Base-by-base conservation (phyloP, 1,140 invertebrate genomes). In the Cecropterus lyciades region DNA sequence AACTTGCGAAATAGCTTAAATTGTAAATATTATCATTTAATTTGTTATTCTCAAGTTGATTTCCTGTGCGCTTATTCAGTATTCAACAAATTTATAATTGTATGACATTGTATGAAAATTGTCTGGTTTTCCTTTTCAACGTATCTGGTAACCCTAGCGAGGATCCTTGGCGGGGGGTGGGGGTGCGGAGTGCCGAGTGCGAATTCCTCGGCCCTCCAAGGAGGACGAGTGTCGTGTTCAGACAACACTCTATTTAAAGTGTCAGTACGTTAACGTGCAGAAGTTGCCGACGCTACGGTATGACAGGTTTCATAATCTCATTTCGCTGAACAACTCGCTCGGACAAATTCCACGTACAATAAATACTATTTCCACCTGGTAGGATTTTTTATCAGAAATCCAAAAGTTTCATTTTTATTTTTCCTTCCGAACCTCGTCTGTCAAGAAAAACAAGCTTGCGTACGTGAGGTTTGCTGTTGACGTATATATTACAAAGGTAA, bases 161-260 rank as follows among this genome's bases (percentile, higher is more conserved):
- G 70, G 51, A 59, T 33, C 14, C 33, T 15, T 1, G 55, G 52
- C 33, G 67, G 17, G 62, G 55, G 48, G 62, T 9, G 49, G 56
- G 27, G 27, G 27, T 30, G 27, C 27, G 27, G 27, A 30, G 27
- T 7, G 27, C 27, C 27, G 17, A 77, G 69, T 74, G 70, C 75
- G 66, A 72, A 77, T 77, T 77, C 75, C 75, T 67, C 68, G 57
- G 66, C 69, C 65, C 65, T 65, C 67, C 75, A 77, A 75, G 75
- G 72, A 77, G 72, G 75, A 77, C 69, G 62, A 68, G 74, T 76
- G 65, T 75, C 72, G 69, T 67, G 72, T 55, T 67, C 57, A 71
- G 65, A 73, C 66, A 70, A 70, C 64, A 63, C 64, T 56, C 53
- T 67, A 68, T 72, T 77, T 67, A 67, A 49, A 67, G 63, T 59